A percentile compares a stretch with the other conserved stretches of the same genome.
Conservation (phyloP, 2,113 vertebrate species). For the Telmatochromis sp. region DNA sequence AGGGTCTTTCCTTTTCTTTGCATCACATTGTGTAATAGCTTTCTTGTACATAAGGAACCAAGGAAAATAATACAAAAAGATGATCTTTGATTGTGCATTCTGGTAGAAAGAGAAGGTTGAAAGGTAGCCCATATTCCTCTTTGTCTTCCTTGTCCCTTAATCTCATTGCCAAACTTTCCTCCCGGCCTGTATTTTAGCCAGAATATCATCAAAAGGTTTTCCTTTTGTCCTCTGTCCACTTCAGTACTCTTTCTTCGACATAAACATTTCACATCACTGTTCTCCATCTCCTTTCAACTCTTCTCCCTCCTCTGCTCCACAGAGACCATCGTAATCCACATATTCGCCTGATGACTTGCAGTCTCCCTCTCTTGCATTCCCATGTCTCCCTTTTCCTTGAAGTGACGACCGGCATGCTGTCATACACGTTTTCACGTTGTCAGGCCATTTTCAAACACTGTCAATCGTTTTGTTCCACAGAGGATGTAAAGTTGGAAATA, state of each 20-base stretch:
- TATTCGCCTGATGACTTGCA: not conserved
- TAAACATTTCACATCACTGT: not conserved
- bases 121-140: not conserved
- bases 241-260: not conserved
- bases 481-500: conserved; percentile 11
- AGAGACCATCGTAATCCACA: not conserved
- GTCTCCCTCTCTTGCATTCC: not conserved
- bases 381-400: not conserved
- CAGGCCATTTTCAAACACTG: conserved; percentile 56
- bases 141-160: not conserved
- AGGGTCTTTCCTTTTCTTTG: too few relatives aligned
- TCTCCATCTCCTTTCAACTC: not conserved
- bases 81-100: not conserved
- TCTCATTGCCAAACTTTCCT: not conserved
- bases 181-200: not conserved
- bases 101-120: not conserved
- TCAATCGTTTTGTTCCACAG: conserved; percentile 23
- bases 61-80: not conserved
- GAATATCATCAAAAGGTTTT: not conserved
- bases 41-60: not conserved
- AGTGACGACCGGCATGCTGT: conserved; percentile 1
- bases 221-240: not conserved
- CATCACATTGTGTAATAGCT: too few relatives aligned
- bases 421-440: conserved; percentile 34
- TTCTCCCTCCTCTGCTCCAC: not conserved